Percentiles rank a stretch among this genome's conserved stretches.
These are phyloP conservation scores for Itoplectis maculator DNA, from an alignment of 2,888 invertebrate genomes.

Conservation along the genomic window DNA sequence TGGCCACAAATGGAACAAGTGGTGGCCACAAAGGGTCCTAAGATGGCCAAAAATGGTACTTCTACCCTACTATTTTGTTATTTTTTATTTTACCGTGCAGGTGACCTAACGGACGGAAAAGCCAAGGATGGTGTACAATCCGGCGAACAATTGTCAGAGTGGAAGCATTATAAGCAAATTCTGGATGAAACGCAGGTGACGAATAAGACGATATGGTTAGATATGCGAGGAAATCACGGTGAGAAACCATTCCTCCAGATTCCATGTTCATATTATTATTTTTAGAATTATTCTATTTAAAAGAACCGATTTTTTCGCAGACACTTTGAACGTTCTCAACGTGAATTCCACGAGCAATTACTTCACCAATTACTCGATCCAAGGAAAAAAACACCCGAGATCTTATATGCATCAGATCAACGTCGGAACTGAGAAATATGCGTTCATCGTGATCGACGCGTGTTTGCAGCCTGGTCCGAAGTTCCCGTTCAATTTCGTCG, in stretches of 20 bases:
- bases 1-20: too few species aligned
- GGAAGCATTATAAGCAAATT: slow-evolving; percentile 91
- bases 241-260: slow-evolving; percentile 71
- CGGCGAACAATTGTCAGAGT: slow-evolving; percentile 92
- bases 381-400: slow-evolving; percentile 89
- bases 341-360: slow-evolving; percentile 90
- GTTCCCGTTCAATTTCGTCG: slow-evolving; percentile 96
- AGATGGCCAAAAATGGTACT: too few species aligned
- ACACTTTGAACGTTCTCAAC: slow-evolving; percentile 94
- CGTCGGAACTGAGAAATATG: slow-evolving; percentile 87
- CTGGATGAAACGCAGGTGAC: slow-evolving; percentile 89
- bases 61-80: too few species aligned
- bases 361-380: slow-evolving; percentile 91
- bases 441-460: slow-evolving; percentile 95
- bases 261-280: too few species aligned
- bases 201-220: slow-evolving; percentile 92
- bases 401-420: slow-evolving; percentile 90
- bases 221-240: slow-evolving; percentile 97
- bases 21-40: too few species aligned
- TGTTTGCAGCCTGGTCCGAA: slow-evolving; percentile 94
- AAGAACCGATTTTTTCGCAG: slow-evolving; percentile 85
- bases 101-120: slow-evolving; percentile 95
- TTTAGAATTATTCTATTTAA: too few species aligned
- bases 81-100: slow-evolving; percentile 77
- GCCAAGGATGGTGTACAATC: slow-evolving; percentile 92